Percentiles rank a stretch among this genome's conserved stretches.
Conservation (phyloP, 2,113 vertebrate species). For the Zosterops hypoxanthus region DNA sequence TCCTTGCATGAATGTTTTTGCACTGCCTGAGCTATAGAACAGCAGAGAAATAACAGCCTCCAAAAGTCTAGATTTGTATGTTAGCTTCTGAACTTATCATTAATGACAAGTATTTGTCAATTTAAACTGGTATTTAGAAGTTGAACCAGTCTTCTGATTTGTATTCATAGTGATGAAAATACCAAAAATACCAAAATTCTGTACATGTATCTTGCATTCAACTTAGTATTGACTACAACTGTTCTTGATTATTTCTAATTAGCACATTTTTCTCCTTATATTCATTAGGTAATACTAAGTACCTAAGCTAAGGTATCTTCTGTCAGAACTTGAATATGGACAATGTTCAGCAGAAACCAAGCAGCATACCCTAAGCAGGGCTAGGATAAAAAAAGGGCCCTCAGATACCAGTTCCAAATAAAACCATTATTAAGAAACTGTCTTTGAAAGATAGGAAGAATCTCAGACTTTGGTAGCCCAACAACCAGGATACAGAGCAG, state of each 20-base stretch:
- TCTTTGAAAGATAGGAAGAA: neutral
- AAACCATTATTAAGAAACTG: neutral
- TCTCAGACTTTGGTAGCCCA: neutral
- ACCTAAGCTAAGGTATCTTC: neutral
- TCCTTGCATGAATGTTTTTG: neutral
- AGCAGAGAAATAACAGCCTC: neutral
- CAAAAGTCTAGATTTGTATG: neutral
- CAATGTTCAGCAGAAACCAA: neutral
- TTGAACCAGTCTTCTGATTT: neutral
- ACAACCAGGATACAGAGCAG: neutral
- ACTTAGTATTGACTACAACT: neutral
- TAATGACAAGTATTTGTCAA: neutral
- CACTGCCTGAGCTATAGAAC: neutral
- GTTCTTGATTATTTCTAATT: neutral
- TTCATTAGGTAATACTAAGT: neutral
- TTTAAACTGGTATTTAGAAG: neutral
- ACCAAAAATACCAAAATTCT: neutral
- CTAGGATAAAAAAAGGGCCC: neutral
- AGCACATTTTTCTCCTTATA: neutral
- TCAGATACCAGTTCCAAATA: neutral
- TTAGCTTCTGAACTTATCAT: neutral
- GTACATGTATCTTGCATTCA: neutral
- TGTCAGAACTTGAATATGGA: neutral
- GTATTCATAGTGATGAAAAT: neutral
- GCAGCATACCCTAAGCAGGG: neutral